Evolutionary conservation across 2,888 invertebrate genomes (phyloP), one percentile per base, ranked within the genome.

Genomic region (Hydrotaea cyrtoneurina): DNA sequence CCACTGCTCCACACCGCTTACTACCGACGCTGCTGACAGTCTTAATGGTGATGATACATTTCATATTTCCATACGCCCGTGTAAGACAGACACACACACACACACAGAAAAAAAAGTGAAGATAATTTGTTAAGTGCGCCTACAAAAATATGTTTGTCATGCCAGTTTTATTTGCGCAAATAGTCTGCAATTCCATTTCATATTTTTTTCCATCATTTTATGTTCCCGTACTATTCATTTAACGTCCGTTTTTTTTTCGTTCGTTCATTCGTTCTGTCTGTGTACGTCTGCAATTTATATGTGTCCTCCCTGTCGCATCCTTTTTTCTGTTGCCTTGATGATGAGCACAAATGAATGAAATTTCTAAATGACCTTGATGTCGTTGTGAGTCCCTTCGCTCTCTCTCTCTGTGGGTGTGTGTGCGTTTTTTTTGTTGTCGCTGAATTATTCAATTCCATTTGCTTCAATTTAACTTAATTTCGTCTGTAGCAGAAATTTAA

Each of bases 381-480:
- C 31, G 39, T 59, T 39, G 39, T 66, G 39, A n/a, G n/a, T n/a
- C n/a, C n/a, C n/a, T n/a, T n/a, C n/a, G n/a, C n/a, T n/a, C n/a
- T n/a, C n/a, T n/a, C n/a, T n/a, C n/a, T n/a, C n/a, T 39, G 31
- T 31, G 31, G 2, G 31, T 31, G 31, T 31, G 31, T 31, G 31
- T 31, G n/a, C 19, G n/a, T 36, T 8, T 36, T 3, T 36, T 7
- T 64, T 26, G 11, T 11, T 59, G 26, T 26, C 23, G 59, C 59
- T 66, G 43, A 66, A 66, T 66, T 66, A 66, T 43, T 66, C 66
- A 66, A 66, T 66, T 66, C 43, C 66, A 66, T 43, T 66, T 66
- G 5, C 19, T 66, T 66, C 66, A 39, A 66, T 66, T 66, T 39
- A 43, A 39, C 19, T 66, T 66, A 66, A 66, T 66, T 66, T 66